Evolutionary conservation across 2,797 vertebrate genomes (phyloP).

Genomic region (Alfaro cultratus): DNA sequence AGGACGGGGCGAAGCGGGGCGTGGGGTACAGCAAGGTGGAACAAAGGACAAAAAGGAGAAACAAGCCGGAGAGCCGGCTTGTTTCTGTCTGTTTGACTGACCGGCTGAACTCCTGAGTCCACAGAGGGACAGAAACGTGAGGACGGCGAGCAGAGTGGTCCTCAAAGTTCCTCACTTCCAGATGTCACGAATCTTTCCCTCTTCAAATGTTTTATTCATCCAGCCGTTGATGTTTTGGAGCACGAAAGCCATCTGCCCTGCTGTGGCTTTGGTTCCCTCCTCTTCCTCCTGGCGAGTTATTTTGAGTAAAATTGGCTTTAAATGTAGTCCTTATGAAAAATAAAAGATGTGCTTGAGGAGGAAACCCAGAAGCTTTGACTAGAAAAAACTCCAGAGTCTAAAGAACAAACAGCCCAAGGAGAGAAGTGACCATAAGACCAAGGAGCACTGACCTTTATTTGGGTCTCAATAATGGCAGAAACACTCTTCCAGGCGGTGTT

Average conservation of each 20-base stretch:
- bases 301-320: constrained; percentile 20
- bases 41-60: constrained; percentile 13
- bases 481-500: constrained; percentile 22
- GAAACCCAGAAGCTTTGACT: constrained; percentile 30
- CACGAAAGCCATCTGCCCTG: constrained; percentile 54
- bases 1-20: not conserved
- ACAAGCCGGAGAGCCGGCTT: constrained; percentile 27
- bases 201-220: constrained; percentile 74
- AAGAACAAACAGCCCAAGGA: not conserved
- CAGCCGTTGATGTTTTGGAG: constrained; percentile 49
- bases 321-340: constrained; percentile 21
- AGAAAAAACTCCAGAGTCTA: constrained; percentile 42
- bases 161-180: constrained; percentile 49
- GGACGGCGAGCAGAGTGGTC: constrained; percentile 1
- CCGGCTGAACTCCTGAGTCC: constrained; percentile 26
- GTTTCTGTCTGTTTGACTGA: constrained; percentile 44
- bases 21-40: constrained; percentile 5
- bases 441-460: constrained; percentile 30
- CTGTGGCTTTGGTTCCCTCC: constrained; percentile 17
- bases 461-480: constrained; percentile 44
- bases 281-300: constrained; percentile 14
- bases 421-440: not conserved
- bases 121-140: constrained; percentile 3
- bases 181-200: constrained; percentile 58
- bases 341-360: constrained; percentile 20